These are phyloP conservation scores for Anas georgica DNA, from an alignment of 2,797 vertebrate genomes.

Conservation along the genomic window DNA sequence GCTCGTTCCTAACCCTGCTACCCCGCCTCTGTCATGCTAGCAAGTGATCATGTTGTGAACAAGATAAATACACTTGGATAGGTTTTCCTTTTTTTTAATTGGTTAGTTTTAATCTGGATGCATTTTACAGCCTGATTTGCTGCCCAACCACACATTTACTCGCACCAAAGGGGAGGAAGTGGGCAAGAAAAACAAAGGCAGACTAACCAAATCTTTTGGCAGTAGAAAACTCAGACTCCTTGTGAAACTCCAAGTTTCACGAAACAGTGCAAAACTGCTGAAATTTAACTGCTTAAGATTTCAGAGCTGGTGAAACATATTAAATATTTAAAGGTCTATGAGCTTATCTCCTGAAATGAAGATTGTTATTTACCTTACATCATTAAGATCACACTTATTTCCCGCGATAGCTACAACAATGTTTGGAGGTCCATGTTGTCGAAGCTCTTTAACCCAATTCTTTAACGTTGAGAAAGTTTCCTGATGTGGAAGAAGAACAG, in stretches of 20 bases:
- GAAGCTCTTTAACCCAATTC: slow-evolving; percentile 98
- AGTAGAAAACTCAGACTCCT: background rate
- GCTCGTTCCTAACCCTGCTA: slow-evolving; percentile 24
- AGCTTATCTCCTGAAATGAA: background rate
- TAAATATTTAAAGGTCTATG: background rate
- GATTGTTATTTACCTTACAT: slow-evolving; percentile 85
- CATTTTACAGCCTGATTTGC: background rate
- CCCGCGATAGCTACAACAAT: slow-evolving; percentile 97
- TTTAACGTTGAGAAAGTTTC: slow-evolving; percentile 96
- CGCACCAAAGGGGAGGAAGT: background rate
- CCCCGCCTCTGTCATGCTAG: background rate
- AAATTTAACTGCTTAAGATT: background rate
- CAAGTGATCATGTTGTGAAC: background rate
- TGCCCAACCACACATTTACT: background rate
- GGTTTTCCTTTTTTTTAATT: background rate
- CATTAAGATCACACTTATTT: slow-evolving; percentile 96
- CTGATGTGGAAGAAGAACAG: slow-evolving; percentile 65
- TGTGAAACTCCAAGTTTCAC: background rate
- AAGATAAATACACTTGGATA: slow-evolving; percentile 4
- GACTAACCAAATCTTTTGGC: background rate
- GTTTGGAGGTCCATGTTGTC: slow-evolving; percentile 95
- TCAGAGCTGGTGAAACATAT: too few relatives aligned
- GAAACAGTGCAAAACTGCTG: background rate
- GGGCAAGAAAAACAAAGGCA: background rate
- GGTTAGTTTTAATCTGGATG: background rate